Evolutionary conservation across 2,888 invertebrate species (phyloP).

Genomic region (Alviniconcha strummeri): DNA sequence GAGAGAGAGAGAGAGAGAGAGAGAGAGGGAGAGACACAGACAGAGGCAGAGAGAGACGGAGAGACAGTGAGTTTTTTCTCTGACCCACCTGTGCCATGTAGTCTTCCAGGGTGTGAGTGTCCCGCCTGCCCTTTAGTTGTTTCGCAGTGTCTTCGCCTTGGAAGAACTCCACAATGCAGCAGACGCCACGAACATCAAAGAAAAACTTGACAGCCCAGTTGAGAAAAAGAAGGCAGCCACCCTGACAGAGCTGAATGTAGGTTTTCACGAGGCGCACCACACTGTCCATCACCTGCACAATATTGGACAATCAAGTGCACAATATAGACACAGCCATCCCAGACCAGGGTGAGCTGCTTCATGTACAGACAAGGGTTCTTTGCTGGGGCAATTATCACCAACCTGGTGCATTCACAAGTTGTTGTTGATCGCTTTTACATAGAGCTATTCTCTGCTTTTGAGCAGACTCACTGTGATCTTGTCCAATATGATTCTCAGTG

Average conservation of each 20-base stretch:
- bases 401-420: no score
- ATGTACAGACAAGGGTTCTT: no score
- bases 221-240: slow-evolving; percentile 62
- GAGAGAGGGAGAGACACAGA: no score
- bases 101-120: slow-evolving; percentile 32
- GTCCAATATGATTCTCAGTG: no score
- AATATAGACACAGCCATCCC: no score
- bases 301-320: background rate
- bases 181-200: slow-evolving; percentile 48
- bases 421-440: no score
- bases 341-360: no score
- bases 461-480: no score
- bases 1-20: background rate
- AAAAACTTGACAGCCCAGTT: slow-evolving; percentile 55
- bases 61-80: no score
- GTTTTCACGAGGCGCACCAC: slow-evolving; percentile 56
- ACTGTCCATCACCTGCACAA: slow-evolving; percentile 59
- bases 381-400: no score
- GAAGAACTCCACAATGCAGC: slow-evolving; percentile 54
- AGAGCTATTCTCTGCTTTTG: no score
- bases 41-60: no score
- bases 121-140: slow-evolving; percentile 35
- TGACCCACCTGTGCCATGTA: slow-evolving; percentile 34
- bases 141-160: slow-evolving; percentile 28
- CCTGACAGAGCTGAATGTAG: slow-evolving; percentile 54